Percentiles rank a stretch among this genome's conserved stretches.
Evolutionary conservation across 2,113 vertebrate species (phyloP).

Genomic region (Pangasianodon hypophthalmus): DNA sequence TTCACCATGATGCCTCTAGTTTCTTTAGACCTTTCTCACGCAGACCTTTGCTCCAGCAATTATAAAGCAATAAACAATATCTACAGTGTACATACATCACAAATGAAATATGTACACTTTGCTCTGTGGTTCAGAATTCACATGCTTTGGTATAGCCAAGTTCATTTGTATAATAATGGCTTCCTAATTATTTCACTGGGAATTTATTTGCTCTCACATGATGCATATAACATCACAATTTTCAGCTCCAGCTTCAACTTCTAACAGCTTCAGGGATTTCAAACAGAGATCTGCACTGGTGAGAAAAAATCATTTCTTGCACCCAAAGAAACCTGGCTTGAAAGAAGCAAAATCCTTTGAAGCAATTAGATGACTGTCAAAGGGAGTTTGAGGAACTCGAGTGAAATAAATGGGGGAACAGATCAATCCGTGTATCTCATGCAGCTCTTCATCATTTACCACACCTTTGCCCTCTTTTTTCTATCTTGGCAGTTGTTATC

Average conservation of each 20-base stretch:
- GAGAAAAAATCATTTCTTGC: background rate
- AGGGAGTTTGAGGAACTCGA: conserved; percentile 26
- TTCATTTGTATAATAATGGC: background rate
- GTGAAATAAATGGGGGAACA: conserved; percentile 16
- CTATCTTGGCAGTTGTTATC: background rate
- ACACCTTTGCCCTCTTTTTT: background rate
- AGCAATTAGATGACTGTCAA: conserved; percentile 37
- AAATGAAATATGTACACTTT: background rate
- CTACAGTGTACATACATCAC: background rate
- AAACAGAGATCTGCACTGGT: background rate
- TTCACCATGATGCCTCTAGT: background rate
- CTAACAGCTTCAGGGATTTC: conserved; percentile 18
- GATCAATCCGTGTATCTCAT: conserved; percentile 22
- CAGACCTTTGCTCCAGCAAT: background rate
- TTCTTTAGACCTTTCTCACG: background rate
- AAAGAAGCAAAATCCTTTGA: conserved; percentile 33
- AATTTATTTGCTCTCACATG: background rate
- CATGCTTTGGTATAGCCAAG: background rate
- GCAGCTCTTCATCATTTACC: background rate
- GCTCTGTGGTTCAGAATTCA: background rate
- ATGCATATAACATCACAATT: background rate
- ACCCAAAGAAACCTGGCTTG: background rate
- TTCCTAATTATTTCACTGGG: background rate
- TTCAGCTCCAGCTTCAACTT: background rate
- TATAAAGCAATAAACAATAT: conserved; percentile 18